phyloP scores from a whole-genome alignment of 2,888 invertebrate species.

The Hymenopus coronatus region DNA sequence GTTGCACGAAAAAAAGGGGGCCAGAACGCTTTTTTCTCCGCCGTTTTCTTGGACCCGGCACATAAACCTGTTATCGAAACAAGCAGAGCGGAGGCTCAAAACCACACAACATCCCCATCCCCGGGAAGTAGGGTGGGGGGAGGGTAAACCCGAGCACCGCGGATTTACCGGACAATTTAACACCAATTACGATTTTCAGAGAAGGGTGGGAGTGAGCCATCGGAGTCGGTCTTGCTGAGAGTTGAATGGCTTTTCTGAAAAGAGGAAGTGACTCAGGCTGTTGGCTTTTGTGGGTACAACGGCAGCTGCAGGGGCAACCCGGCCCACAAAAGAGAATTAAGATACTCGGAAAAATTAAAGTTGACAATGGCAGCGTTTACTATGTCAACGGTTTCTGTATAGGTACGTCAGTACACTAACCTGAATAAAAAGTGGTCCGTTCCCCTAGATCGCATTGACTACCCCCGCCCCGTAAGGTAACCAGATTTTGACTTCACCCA shows the following conservation, averaged over 20 bases:
- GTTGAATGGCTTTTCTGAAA: not conserved
- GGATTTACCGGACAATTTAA: conserved; percentile 32
- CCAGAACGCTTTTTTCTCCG: not conserved
- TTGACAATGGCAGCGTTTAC: not conserved
- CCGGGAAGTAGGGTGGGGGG: not conserved
- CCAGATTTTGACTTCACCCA: no score
- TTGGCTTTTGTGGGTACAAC: not conserved
- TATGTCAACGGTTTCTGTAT: not conserved
- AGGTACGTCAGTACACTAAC: no score
- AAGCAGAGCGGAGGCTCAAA: not conserved
- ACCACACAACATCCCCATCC: not conserved
- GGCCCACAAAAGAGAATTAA: not conserved
- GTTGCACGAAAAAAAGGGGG: no score
- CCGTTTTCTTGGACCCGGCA: not conserved
- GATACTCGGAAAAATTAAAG: not conserved
- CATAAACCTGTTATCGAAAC: not conserved
- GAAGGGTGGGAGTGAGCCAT: not conserved
- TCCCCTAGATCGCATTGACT: no score
- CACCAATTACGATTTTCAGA: conserved; percentile 29
- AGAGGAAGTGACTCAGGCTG: not conserved
- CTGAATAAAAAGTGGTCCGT: no score
- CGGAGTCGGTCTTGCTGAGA: not conserved
- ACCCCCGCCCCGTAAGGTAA: no score
- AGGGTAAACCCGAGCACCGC: not conserved
- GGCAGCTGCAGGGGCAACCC: not conserved